Evolutionary conservation across 2,888 invertebrate genomes (phyloP).

Genomic region (Dascillus cervinus): DNA sequence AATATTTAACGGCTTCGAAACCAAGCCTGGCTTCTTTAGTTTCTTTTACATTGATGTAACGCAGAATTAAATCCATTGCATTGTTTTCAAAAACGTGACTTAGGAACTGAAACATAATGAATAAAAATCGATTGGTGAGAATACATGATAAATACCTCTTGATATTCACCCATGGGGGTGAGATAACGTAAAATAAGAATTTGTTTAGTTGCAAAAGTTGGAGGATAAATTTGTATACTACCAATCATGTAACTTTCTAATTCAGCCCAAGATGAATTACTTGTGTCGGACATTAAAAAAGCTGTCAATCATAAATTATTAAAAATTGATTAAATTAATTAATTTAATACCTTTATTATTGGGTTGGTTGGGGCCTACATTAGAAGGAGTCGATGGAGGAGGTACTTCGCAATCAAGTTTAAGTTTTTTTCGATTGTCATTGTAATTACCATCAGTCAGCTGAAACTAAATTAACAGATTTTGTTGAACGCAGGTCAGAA

Average conservation of each 20-base stretch:
- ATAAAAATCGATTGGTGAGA: neutral
- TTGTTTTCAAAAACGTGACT: conserved; percentile 90
- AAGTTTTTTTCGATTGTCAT: too few relatives aligned
- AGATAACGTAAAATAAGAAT: conserved; percentile 89
- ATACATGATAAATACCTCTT: too few relatives aligned
- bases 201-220: conserved; percentile 82
- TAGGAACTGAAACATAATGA: conserved; percentile 56
- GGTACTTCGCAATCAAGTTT: too few relatives aligned
- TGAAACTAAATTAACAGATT: too few relatives aligned
- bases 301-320: conserved; percentile 1
- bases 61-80: conserved; percentile 82
- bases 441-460: too few relatives aligned
- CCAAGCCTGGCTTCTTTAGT: conserved; percentile 87
- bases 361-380: too few relatives aligned
- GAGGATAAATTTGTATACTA: conserved; percentile 82
- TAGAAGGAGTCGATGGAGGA: too few relatives aligned
- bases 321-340: conserved; percentile 1
- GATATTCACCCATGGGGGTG: conserved; percentile 97
- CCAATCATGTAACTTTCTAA: conserved; percentile 85
- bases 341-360: too few relatives aligned
- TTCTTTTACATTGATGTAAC: conserved; percentile 82
- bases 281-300: conserved; percentile 46
- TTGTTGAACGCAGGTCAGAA: too few relatives aligned
- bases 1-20: conserved; percentile 93
- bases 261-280: conserved; percentile 88